These are phyloP conservation scores for Coregonus sp. DNA, from an alignment of 2,797 vertebrate genomes.

Conservation along the genomic window DNA sequence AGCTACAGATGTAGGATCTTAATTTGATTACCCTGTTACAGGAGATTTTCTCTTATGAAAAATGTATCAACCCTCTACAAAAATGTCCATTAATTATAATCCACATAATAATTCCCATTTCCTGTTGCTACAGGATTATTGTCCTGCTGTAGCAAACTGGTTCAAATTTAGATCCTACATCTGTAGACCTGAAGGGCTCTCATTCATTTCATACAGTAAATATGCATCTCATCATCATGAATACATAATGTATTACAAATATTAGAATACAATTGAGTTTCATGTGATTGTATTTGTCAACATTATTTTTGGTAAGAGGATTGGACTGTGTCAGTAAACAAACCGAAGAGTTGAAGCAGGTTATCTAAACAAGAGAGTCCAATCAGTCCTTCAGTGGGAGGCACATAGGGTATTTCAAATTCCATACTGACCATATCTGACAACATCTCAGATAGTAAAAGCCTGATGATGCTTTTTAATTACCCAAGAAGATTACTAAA, in stretches of 20 bases:
- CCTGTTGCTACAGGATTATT: too few relatives aligned
- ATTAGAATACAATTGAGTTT: not conserved
- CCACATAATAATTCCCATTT: too few relatives aligned
- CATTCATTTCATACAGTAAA: too few relatives aligned
- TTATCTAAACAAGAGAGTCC: constrained; percentile 34
- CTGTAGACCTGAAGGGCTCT: too few relatives aligned
- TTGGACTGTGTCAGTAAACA: constrained; percentile 54
- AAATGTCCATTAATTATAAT: too few relatives aligned
- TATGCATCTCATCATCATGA: too few relatives aligned
- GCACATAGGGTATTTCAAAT: not conserved
- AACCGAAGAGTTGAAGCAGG: constrained; percentile 32
- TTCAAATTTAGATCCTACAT: too few relatives aligned
- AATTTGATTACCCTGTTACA: too few relatives aligned
- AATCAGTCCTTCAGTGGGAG: not conserved
- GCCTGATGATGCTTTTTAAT: too few relatives aligned
- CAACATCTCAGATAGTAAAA: not conserved
- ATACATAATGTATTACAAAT: not conserved
- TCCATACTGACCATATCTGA: not conserved
- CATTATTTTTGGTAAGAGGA: constrained; percentile 26
- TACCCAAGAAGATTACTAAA: not conserved
- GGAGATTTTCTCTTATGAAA: too few relatives aligned
- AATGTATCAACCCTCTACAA: too few relatives aligned
- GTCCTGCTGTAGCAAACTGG: too few relatives aligned
- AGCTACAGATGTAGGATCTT: not conserved
- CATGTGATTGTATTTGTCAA: not conserved